phyloP scores from a whole-genome alignment of 2,888 invertebrate genomes.

The Tanytarsus gracilentus region DNA sequence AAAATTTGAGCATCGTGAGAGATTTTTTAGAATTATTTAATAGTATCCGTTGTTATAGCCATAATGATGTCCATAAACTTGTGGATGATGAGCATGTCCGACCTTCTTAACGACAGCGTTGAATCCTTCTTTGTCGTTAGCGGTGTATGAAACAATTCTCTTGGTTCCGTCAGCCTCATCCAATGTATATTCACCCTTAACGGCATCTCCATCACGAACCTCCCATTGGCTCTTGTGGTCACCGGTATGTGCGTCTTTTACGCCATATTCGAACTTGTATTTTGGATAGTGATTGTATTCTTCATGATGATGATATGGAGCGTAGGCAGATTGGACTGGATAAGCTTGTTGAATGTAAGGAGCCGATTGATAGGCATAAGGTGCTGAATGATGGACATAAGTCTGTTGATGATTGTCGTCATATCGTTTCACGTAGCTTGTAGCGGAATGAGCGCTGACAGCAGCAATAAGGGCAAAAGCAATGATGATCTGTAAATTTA shows the following conservation, averaged over 20 bases:
- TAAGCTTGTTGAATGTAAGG: background rate
- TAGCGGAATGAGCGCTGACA: background rate
- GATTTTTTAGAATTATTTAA: background rate
- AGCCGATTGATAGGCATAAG: too few species aligned
- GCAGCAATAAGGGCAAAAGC: background rate
- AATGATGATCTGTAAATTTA: background rate
- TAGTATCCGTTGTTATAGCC: background rate
- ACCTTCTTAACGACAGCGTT: slow-evolving; percentile 46
- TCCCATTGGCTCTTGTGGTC: slow-evolving; percentile 46
- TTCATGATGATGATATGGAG: slow-evolving; percentile 10
- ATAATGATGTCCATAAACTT: slow-evolving; percentile 14
- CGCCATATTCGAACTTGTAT: slow-evolving; percentile 45
- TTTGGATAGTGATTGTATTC: slow-evolving; percentile 38
- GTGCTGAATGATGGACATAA: background rate
- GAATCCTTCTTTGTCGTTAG: slow-evolving; percentile 46
- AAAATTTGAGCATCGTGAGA: background rate
- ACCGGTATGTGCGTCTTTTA: slow-evolving; percentile 45
- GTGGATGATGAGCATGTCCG: slow-evolving; percentile 37
- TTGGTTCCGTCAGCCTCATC: slow-evolving; percentile 46
- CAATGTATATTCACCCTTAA: slow-evolving; percentile 42
- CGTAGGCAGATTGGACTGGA: background rate
- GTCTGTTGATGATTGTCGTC: background rate
- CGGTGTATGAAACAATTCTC: slow-evolving; percentile 45
- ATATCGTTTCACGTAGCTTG: background rate
- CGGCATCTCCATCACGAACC: slow-evolving; percentile 46